Conservation (phyloP, 1,140 invertebrate species). For the Drosophila teissieri region DNA sequence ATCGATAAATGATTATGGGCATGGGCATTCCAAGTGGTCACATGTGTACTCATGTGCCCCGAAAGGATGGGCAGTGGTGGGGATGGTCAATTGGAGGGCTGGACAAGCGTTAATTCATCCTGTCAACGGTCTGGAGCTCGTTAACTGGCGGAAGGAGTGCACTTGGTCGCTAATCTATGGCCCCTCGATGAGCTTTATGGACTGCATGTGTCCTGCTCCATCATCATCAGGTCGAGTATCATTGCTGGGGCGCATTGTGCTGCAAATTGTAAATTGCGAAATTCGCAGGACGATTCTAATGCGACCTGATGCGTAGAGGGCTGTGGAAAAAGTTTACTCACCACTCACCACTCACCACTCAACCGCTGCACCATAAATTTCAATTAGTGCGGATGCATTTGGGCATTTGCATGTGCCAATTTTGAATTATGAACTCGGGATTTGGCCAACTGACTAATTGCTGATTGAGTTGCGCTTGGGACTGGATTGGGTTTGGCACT, state of each 20-base stretch:
- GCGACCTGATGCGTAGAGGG: conserved; percentile 31
- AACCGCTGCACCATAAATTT: conserved; percentile 57
- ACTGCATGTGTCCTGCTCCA: conserved; percentile 27
- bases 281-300: conserved; percentile 48
- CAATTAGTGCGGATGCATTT: conserved; percentile 52
- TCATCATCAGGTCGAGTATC: conserved; percentile 32
- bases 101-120: conserved; percentile 45
- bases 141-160: conserved; percentile 57
- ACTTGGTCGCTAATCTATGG: conserved; percentile 70
- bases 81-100: conserved; percentile 27
- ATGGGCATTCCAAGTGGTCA: not conserved
- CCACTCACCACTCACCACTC: conserved; percentile 36
- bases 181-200: conserved; percentile 56
- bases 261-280: conserved; percentile 47
- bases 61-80: not conserved
- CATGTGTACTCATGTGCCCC: not conserved
- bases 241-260: conserved; percentile 21
- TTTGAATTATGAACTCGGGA: conserved; percentile 69
- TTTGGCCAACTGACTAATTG: conserved; percentile 57
- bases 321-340: conserved; percentile 25
- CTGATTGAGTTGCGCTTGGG: conserved; percentile 48
- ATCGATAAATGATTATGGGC: conserved; percentile 30
- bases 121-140: conserved; percentile 39
- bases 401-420: conserved; percentile 53
- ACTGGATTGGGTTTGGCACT: not conserved